Evolutionary conservation across 2,113 vertebrate species (phyloP), one percentile per base, ranked within the genome.

Genomic region (Boleophthalmus pectinirostris): DNA sequence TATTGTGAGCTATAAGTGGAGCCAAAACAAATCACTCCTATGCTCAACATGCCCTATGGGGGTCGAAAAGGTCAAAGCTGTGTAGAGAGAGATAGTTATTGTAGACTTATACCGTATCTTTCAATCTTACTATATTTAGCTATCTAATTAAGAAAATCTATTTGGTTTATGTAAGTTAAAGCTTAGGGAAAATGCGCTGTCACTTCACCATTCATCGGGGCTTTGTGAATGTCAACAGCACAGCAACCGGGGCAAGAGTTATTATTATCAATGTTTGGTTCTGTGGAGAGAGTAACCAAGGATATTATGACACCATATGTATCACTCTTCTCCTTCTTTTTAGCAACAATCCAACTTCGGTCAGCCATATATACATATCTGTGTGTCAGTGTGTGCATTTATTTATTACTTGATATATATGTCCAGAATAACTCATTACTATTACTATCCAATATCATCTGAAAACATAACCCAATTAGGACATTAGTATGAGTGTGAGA

Each of bases 241-340:
- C 87, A 86, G 85, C 90, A 92, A 80, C 87, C 85, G 89, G 84
- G 84, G 29, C 29, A 29, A 29, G 51, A 75, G 88, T 88, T 94
- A 93, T 94, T 90, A 92, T 92, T 94, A 94, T 85, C 83, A 3
- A 47, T 58, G 74, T 65, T 79, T 73, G 86, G 68, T 67, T 88
- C 68, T 72, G 70, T 73, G 80, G 45, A 82, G 69, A 65, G 77
- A 74, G 84, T 88, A 80, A 85, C 90, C 78, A 87, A 72, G 85
- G 86, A 57, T 89, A 69, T 78, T 71, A 71, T 75, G 78, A 87
- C 29, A 29, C 29, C 29, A 29, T 29, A 29, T 29, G 4, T 29
- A 29, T 29, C 29, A 2, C 2, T 29, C 29, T 29, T 29, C 29
- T 29, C 29, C 29, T 29, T 29, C 29, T 29, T 29, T 29, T 29